Conservation (phyloP, 2,888 invertebrate genomes). For the Carcina quercana region DNA sequence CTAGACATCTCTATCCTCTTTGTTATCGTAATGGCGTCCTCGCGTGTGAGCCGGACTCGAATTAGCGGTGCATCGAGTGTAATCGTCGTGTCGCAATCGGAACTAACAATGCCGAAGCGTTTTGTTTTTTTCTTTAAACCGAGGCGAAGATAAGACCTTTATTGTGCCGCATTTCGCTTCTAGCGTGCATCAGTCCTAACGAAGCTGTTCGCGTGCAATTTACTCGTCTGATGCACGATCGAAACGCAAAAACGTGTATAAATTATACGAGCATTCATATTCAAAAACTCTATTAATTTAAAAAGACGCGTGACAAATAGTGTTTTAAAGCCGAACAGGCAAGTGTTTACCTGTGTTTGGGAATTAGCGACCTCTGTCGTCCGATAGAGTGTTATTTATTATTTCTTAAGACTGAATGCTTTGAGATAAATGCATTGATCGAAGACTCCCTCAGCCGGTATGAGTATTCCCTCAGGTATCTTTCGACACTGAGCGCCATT, state of each 20-base stretch:
- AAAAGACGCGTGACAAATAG: slow-evolving; percentile 7
- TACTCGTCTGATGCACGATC: too few species aligned
- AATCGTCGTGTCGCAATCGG: slow-evolving; percentile 52
- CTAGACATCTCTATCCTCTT: slow-evolving; percentile 37
- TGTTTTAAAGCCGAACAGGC: slow-evolving; percentile 6
- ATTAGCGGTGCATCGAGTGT: slow-evolving; percentile 43
- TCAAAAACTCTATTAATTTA: background rate
- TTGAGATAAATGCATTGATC: slow-evolving; percentile 54
- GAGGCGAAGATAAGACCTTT: slow-evolving; percentile 38
- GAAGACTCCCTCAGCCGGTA: slow-evolving; percentile 41
- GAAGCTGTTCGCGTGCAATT: slow-evolving; percentile 14
- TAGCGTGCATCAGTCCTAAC: slow-evolving; percentile 39
- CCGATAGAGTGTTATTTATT: slow-evolving; percentile 27
- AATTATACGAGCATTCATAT: too few species aligned
- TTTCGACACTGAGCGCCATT: slow-evolving; percentile 39
- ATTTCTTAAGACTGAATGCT: slow-evolving; percentile 22
- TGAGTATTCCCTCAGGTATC: slow-evolving; percentile 37
- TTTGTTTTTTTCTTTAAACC: slow-evolving; percentile 36
- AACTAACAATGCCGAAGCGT: slow-evolving; percentile 45
- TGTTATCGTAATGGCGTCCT: slow-evolving; percentile 42
- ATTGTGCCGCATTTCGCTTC: slow-evolving; percentile 35
- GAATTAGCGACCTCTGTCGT: slow-evolving; percentile 34
- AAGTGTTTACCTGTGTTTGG: slow-evolving; percentile 8
- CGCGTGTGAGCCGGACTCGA: slow-evolving; percentile 49
- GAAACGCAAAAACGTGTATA: too few species aligned